These are phyloP conservation scores for Symphodus melops DNA, from an alignment of 2,113 vertebrate genomes.

Conservation along the genomic window DNA sequence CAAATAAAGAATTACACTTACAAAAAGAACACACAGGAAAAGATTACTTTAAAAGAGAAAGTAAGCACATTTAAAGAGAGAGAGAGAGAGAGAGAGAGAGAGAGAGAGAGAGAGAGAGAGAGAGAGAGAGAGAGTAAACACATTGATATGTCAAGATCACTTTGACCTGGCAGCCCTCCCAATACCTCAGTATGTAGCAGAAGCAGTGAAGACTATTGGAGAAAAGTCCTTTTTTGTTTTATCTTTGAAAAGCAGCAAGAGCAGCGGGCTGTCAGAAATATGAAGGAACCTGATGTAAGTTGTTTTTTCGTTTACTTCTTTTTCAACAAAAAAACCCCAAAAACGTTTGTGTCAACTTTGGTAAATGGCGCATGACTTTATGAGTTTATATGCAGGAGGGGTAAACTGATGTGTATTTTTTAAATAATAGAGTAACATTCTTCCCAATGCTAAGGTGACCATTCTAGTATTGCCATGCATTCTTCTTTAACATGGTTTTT, in stretches of 20 bases:
- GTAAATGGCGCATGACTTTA: neutral
- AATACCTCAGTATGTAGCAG: neutral
- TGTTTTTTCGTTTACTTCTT: conserved; percentile 7
- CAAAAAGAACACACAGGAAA: neutral
- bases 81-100: too few species aligned
- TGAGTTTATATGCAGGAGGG: neutral
- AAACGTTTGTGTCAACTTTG: neutral
- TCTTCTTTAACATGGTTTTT: neutral
- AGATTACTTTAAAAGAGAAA: conserved; percentile 6
- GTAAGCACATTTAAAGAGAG: conserved; percentile 61
- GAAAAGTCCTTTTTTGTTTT: conserved; percentile 4
- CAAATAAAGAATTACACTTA: neutral
- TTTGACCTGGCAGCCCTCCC: conserved; percentile 75
- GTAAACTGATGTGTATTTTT: neutral
- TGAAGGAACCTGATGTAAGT: conserved; percentile 25
- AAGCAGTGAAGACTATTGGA: neutral
- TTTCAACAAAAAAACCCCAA: neutral
- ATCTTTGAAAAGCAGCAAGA: neutral
- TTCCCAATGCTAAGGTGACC: neutral
- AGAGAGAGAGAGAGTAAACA: conserved; percentile 55
- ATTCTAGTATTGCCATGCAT: neutral
- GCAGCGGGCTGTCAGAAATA: neutral
- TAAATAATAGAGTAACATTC: too few species aligned
- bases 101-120: too few species aligned
- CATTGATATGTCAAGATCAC: conserved; percentile 69